Conservation (phyloP, 2,797 vertebrate genomes). For the Centroberyx gerrardi region DNA sequence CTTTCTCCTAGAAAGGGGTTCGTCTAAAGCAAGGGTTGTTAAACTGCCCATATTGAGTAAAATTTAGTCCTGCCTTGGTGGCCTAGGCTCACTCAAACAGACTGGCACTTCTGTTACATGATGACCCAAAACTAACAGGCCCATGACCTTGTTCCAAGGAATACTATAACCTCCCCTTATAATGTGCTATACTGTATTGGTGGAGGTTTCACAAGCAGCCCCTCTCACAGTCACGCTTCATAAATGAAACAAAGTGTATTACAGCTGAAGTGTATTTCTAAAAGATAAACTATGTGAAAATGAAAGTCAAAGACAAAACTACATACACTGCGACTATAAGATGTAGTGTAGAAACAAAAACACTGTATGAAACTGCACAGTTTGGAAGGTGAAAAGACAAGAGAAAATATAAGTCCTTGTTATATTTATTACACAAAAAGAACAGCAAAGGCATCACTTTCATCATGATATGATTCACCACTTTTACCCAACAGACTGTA, state of each 20-base stretch:
- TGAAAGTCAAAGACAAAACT: background rate
- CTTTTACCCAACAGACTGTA: conserved; percentile 60
- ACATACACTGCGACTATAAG: background rate
- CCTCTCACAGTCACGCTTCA: background rate
- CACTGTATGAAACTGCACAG: background rate
- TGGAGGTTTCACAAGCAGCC: conserved; percentile 1
- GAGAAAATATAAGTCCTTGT: conserved; percentile 46
- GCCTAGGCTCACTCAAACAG: background rate
- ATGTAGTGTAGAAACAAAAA: background rate
- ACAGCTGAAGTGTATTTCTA: background rate
- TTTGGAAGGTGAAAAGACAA: conserved; percentile 31
- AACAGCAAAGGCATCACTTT: conserved; percentile 82
- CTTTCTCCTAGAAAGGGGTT: too few species aligned
- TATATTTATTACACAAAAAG: conserved; percentile 85
- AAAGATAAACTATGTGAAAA: conserved; percentile 10
- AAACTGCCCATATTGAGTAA: background rate
- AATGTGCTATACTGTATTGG: too few species aligned
- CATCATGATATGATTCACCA: conserved; percentile 74
- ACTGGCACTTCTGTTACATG: background rate
- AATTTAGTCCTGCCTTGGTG: background rate
- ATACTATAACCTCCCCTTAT: too few species aligned
- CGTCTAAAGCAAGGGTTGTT: too few species aligned
- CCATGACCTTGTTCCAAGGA: background rate
- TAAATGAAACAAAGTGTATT: background rate
- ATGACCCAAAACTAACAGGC: background rate